These are phyloP conservation scores for Noctua comes DNA, from an alignment of 2,888 invertebrate species.

Conservation along the genomic window DNA sequence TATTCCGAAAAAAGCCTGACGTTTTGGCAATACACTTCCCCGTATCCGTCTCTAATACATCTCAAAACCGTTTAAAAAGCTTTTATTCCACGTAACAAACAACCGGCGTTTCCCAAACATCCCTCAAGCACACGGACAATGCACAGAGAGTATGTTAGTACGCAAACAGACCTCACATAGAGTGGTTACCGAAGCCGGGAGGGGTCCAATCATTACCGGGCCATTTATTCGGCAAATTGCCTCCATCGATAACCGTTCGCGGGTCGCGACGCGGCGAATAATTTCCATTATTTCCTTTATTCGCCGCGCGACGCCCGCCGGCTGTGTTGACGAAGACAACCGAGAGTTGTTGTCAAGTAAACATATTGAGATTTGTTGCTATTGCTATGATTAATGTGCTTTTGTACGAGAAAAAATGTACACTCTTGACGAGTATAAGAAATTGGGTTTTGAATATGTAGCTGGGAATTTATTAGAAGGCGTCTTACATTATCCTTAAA, in stretches of 20 bases:
- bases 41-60: not conserved
- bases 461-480: not conserved
- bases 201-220: constrained; percentile 70
- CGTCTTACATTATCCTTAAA: not conserved
- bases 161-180: constrained; percentile 68
- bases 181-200: constrained; percentile 66
- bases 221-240: constrained; percentile 84
- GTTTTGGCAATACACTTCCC: not conserved
- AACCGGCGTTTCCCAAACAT: constrained; percentile 2
- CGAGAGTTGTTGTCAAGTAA: constrained; percentile 69
- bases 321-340: constrained; percentile 76
- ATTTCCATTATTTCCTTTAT: constrained; percentile 82
- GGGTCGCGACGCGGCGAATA: constrained; percentile 78
- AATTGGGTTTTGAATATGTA: constrained; percentile 17
- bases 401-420: constrained; percentile 35
- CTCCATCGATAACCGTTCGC: constrained; percentile 81
- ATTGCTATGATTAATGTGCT: constrained; percentile 59
- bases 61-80: constrained; percentile 16
- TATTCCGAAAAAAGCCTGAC: not conserved
- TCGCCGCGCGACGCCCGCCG: constrained; percentile 72
- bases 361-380: constrained; percentile 62
- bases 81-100: constrained; percentile 26
- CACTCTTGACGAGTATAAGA: constrained; percentile 6
- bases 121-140: constrained; percentile 36
- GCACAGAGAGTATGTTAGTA: constrained; percentile 49